Evolutionary conservation across 2,797 vertebrate genomes (phyloP), one percentile per base, ranked within the genome.

Genomic region (Babyrousa celebensis): DNA sequence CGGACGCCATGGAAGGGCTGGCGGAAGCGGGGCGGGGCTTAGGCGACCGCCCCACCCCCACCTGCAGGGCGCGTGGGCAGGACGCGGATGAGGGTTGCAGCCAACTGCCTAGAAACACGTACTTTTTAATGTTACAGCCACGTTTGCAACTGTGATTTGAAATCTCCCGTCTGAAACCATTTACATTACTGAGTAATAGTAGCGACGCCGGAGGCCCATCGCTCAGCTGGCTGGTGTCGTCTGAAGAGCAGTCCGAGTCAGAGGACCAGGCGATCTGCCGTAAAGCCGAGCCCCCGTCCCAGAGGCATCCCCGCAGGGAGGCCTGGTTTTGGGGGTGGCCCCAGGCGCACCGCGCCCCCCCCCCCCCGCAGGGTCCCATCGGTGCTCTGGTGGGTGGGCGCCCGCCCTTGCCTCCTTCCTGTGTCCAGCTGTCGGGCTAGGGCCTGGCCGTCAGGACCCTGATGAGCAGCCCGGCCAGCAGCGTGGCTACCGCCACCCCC

Each of bases 401-500:
- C 70, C 79, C 3, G 3, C 43, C 12, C 32, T 15, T 16, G 58
- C 9, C 10, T 7, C 32, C 63, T 54, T 63, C 40, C 80, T 8
- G 3, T 74, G n/a, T 72, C 17, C 15, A 48, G 23, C 23, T 18
- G 1, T 20, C 32, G 2, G 17, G 18, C 60, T 96, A 98, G 86
- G 71, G 83, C 0, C 18, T 17, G 72, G 95, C 12, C 17, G 95
- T 88, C 21, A 27, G 16, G 72, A 97, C 60, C 67, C 92, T 98
- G 3, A 97, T 0, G 1, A 43, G 0, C 0, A 98, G 0, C 15
- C 98, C 97, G 0, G 77, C 48, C 0, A 3, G 87, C 0, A 98
- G 95, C 0, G 78, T 5, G 0, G 62, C 36, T 0, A 96, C 0
- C 0, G 98, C 97, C 0, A 14, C 67, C 0, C 23, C 93, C 0